phyloP scores from a whole-genome alignment of 2,888 invertebrate genomes.

The Xestobium rufovillosum region DNA sequence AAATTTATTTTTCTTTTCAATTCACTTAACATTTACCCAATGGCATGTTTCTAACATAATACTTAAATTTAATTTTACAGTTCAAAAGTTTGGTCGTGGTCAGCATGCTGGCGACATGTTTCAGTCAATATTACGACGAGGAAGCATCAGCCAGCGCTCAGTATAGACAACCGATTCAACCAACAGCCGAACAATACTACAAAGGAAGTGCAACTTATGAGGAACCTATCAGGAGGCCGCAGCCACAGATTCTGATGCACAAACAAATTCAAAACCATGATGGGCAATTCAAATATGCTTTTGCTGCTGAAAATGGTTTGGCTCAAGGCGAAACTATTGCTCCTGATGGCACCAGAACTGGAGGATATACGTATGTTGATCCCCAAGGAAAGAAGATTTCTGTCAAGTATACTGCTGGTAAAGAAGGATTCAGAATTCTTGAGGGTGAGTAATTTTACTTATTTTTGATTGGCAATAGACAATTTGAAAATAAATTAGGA shows the following conservation, averaged over 20 bases:
- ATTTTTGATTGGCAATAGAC: no score
- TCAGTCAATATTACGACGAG: conserved; percentile 23
- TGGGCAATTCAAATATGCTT: conserved; percentile 60
- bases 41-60: no score
- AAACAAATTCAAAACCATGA: conserved; percentile 58
- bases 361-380: conserved; percentile 44
- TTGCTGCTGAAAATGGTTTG: conserved; percentile 61
- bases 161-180: conserved; percentile 13
- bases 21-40: no score
- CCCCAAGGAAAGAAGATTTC: conserved; percentile 58
- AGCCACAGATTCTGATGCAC: conserved; percentile 52
- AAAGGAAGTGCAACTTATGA: no score
- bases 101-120: conserved; percentile 15
- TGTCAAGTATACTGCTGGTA: conserved; percentile 48
- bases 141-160: conserved; percentile 15
- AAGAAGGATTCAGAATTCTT: conserved; percentile 46
- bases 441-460: conserved; percentile 46
- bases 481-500: no score
- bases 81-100: conserved; percentile 17
- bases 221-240: conserved; percentile 31
- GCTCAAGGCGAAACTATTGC: conserved; percentile 61
- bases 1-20: no score
- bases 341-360: conserved; percentile 59
- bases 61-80: no score
- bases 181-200: conserved; percentile 21